Base-by-base conservation (phyloP, 1,140 invertebrate species). In the Brachionus paranguensis region DNA sequence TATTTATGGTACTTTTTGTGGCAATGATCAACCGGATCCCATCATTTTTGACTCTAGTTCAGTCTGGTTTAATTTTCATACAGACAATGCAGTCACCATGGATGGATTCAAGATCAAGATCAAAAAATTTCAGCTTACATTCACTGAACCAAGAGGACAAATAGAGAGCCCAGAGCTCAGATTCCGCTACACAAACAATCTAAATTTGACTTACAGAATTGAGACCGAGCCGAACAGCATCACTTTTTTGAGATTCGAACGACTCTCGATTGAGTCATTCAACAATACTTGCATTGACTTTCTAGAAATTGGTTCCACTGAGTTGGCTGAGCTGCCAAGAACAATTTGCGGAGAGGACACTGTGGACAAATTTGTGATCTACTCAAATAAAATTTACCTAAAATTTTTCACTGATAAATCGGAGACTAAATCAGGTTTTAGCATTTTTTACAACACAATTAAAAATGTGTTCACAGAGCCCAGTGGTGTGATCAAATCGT, bases 171-270 rank as follows among this genome's bases (percentile, higher is more conserved):
- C 53, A 8, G 53, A 68, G 27, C n/a, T 64, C 10, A 24, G 17
- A 45, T 60, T 68, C 20, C 37, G 64, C 20, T 81, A 81, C 41
- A 27, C 53, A 37, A 81, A 81, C 53, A 81, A 81, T 41, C 17
- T 81, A 29, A 81, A 81, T 68, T 37, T 81, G 24, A 81, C 78
- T 10, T 81, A 81, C n/a, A 64, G 11, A 41, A 81, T 81, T 45
- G 8, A 20, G 20, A 68, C 78, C n/a, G 53, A 64, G 53, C 2
- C 55, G 5, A 60, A 81, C 78, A 81, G 64, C 20, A 27, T 64
- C n/a, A 64, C 33, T 27, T 81, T 68, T 60, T 45, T 81, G n/a
- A 60, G 78, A 68, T 81, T 81, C 17, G 53, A 81, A 47, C 20
- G 43, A 64, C 33, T 81, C 12, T 60, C 78, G 41, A 81, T 81